Base-by-base conservation (phyloP, 2,113 vertebrate species). In the Tragelaphus scriptus region DNA sequence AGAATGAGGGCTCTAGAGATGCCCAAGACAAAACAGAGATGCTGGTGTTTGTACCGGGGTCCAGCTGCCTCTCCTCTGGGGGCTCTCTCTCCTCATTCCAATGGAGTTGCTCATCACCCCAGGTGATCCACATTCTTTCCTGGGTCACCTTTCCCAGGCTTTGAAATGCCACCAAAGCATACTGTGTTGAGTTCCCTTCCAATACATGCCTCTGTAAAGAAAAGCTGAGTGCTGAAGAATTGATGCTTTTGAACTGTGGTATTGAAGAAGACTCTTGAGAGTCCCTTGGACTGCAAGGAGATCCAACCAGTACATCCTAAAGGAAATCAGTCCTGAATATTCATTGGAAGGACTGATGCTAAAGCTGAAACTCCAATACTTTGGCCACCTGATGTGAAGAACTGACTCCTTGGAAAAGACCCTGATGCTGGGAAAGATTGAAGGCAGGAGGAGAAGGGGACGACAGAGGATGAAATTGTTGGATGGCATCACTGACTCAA, bases 141-240 rank as follows among this genome's bases (percentile, higher is more conserved):
- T 61, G 28, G 12, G 23, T n/a, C 8, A 25, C 16, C 71, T 12
- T 92, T 68, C 30, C 23, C 19, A 49, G 56, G 32, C 28, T 85
- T 88, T 65, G 32, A 90, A 92, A 81, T 65, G 71, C 14, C n/a
- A 55, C 40, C 13, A 9, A 7, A n/a, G n/a, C 21, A 53, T 63
- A 32, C 59, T 10, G 7, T 58, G 49, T 13, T 91, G 58, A 80
- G 26, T 82, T 92, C 58, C 53, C 49, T 90, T 65, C 86, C 23
- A 51, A 53, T 1, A 40, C 28, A 14, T 11, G 63, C 30, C 40
- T 71, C n/a, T 36, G 21, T 36, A 71, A 71, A 36, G 65, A 71
- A 36, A 71, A 71, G 17, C 65, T 36, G 65, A 21, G n/a, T 0
- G 0, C n/a, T 9, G 5, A 36, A 71, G 32, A 68, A 36, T 68